phyloP scores from a whole-genome alignment of 2,888 invertebrate species.

The Cancer borealis region DNA sequence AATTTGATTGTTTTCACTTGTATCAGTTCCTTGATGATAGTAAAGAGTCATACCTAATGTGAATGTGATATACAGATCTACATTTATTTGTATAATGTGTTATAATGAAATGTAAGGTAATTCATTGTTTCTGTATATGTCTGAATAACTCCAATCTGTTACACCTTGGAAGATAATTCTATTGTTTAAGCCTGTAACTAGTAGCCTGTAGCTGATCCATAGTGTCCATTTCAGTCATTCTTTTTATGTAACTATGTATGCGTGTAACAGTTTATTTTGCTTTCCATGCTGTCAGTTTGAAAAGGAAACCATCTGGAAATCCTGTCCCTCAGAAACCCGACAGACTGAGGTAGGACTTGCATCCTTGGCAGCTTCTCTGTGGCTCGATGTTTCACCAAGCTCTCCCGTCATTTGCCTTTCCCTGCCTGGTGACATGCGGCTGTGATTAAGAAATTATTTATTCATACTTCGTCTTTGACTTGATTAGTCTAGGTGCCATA shows the following conservation, averaged over 20 bases:
- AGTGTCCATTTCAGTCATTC: background rate
- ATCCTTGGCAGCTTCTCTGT: background rate
- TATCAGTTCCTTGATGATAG: background rate
- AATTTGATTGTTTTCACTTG: background rate
- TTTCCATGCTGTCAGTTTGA: slow-evolving; percentile 83
- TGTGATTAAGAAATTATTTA: background rate
- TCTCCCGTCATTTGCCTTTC: background rate
- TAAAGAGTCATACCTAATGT: slow-evolving; percentile 22
- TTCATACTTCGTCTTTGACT: background rate
- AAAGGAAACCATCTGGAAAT: slow-evolving; percentile 88
- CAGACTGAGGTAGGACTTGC: slow-evolving; percentile 77
- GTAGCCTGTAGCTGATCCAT: background rate
- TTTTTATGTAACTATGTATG: background rate
- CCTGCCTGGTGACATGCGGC: background rate
- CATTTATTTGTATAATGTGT: background rate
- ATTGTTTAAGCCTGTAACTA: background rate
- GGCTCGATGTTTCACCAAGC: slow-evolving; percentile 13
- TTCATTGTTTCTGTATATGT: background rate
- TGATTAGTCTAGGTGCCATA: background rate
- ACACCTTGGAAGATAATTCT: background rate
- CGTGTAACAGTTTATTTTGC: slow-evolving; percentile 76
- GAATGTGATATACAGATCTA: slow-evolving; percentile 35
- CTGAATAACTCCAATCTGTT: slow-evolving; percentile 8
- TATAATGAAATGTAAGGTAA: slow-evolving; percentile 26
- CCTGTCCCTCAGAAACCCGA: slow-evolving; percentile 78